Base-by-base conservation (phyloP, 1,140 invertebrate genomes). In the Gonioctena quinquepunctata region DNA sequence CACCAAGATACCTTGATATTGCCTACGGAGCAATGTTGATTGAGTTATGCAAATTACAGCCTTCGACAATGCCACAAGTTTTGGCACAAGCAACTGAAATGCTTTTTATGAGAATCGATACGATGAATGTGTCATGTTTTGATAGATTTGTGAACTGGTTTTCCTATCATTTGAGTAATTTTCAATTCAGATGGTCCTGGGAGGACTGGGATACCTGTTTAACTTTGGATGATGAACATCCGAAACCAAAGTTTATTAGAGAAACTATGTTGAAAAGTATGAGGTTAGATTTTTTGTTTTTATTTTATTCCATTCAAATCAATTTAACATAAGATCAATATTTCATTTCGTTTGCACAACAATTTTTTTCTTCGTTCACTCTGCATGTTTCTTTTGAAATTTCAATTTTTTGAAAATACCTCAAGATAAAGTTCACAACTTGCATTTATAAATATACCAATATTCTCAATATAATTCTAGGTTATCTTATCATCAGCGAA, bases 131-230 rank as follows among this genome's bases (percentile, higher is more conserved):
- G 1, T 90, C 94, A 3, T 97, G 96, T 82, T 96, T 99, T 84
- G 97, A 99, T 83, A 92, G 97, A 68, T 98, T 99, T 84, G 93
- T 95, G 2, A 93, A 91, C 80, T 99, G 98, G 98, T 99, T 99
- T 86, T 90, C 95, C 0, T 99, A 99, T 81, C 98, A 99, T 86
- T 88, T 99, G 83, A 99, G 97, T 81, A 99, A 99, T 85, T 99
- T 99, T 80, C 96, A 99, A 84, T 99, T 98, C 80, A 90, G 96
- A 61, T 99, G 98, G 97, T 96, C 94, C 1, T 99, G 98, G 98
- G 94, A 96, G 76, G 95, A 97, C 78, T 97, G 96, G 95, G 92
- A 93, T 77, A 89, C 89, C 50, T 94, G 93, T 78, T 84, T 95
- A 22, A 88, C 91, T 76, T 84, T 95, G n/a, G 96, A 98, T 83